Percentiles rank a stretch among this genome's conserved stretches.
Conservation (phyloP, 2,888 invertebrate genomes). For the Sicus ferrugineus region DNA sequence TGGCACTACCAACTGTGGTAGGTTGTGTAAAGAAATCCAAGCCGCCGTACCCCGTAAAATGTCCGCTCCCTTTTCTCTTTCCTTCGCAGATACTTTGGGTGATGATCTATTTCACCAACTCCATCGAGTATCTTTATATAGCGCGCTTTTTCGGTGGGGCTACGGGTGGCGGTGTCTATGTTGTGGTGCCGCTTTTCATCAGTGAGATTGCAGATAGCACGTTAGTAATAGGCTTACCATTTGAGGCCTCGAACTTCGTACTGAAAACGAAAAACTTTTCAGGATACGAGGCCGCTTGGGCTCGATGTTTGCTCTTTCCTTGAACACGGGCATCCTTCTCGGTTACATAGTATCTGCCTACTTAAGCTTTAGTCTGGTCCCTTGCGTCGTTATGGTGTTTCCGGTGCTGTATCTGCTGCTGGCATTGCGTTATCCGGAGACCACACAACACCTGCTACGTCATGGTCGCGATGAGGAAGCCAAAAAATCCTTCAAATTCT, state of each 20-base stretch:
- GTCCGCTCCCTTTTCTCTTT: no score
- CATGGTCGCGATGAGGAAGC: slow-evolving; percentile 47
- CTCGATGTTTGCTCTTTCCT: slow-evolving; percentile 49
- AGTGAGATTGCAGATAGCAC: slow-evolving; percentile 60
- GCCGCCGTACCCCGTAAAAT: no score
- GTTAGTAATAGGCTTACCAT: no score
- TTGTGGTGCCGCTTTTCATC: slow-evolving; percentile 58
- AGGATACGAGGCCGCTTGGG: slow-evolving; percentile 58
- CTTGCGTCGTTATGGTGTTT: slow-evolving; percentile 51
- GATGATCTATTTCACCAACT: slow-evolving; percentile 52
- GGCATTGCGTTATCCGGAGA: slow-evolving; percentile 54
- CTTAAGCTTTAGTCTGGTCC: slow-evolving; percentile 55
- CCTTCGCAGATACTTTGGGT: slow-evolving; percentile 55
- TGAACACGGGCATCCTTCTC: slow-evolving; percentile 55
- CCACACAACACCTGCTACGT: slow-evolving; percentile 54
- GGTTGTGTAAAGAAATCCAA: slow-evolving; percentile 30
- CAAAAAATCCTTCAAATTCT: slow-evolving; percentile 53
- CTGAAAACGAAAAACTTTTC: no score
- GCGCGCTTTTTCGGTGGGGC: slow-evolving; percentile 56
- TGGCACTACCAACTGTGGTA: slow-evolving; percentile 60
- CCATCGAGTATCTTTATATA: slow-evolving; percentile 55
- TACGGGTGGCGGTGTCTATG: slow-evolving; percentile 58
- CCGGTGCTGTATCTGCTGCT: slow-evolving; percentile 52
- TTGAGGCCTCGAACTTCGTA: no score
- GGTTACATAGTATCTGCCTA: slow-evolving; percentile 57